These are phyloP conservation scores for Eolophus roseicapilla DNA, from an alignment of 2,113 vertebrate species.

Conservation along the genomic window DNA sequence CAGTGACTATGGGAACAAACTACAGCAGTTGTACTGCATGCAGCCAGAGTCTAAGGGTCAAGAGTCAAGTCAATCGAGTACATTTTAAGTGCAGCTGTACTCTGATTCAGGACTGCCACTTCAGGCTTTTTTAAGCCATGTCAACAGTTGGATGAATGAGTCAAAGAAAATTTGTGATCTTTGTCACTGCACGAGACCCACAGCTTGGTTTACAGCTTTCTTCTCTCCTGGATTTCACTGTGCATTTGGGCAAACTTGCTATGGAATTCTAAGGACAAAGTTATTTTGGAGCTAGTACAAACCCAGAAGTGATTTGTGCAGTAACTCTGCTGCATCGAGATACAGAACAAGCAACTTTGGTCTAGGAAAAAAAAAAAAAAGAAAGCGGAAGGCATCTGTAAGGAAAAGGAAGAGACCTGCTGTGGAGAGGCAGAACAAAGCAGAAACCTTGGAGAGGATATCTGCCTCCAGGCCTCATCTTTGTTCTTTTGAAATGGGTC, in stretches of 20 bases:
- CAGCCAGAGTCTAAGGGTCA: slow-evolving; percentile 69
- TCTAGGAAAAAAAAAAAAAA: neutral
- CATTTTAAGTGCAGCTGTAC: neutral
- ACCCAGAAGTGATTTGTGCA: neutral
- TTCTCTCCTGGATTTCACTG: neutral
- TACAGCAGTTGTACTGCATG: neutral
- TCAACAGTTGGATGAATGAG: slow-evolving; percentile 30
- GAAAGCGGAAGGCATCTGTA: neutral
- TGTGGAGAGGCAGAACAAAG: neutral
- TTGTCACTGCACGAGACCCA: slow-evolving; percentile 18
- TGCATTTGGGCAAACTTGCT: neutral
- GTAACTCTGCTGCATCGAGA: neutral
- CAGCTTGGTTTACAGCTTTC: slow-evolving; percentile 4
- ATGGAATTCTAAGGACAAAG: neutral
- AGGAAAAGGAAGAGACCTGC: neutral
- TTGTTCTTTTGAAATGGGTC: neutral
- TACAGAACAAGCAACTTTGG: neutral
- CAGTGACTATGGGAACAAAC: slow-evolving; percentile 28
- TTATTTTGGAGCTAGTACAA: neutral
- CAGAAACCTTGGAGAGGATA: neutral
- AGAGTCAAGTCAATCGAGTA: neutral
- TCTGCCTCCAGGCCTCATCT: neutral
- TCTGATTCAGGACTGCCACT: neutral
- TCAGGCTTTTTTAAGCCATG: neutral
- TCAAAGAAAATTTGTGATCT: slow-evolving; percentile 44